A percentile compares a stretch with the other conserved stretches of the same genome.
Evolutionary conservation across 2,797 vertebrate species (phyloP).

Genomic region (Cossypha polioptera): DNA sequence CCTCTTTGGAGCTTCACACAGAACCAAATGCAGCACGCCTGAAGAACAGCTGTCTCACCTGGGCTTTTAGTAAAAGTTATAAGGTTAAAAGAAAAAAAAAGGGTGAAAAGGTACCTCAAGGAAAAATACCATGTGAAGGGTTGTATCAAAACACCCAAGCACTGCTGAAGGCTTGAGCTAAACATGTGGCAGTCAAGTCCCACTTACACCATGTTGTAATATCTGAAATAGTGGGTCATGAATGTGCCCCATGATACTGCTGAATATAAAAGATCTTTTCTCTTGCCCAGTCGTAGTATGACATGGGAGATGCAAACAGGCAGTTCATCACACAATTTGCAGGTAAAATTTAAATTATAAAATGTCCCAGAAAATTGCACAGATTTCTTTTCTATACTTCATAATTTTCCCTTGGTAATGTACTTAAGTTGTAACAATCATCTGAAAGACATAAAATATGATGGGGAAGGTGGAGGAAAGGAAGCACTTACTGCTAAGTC

Average conservation of each 20-base stretch:
- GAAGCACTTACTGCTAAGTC: neutral
- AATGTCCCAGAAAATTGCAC: neutral
- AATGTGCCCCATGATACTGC: neutral
- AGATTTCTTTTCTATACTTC: neutral
- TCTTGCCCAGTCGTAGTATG: neutral
- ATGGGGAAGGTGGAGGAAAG: neutral
- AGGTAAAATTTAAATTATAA: neutral
- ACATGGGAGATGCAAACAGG: neutral
- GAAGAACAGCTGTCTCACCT: neutral
- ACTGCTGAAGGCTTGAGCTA: neutral
- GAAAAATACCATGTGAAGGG: neutral
- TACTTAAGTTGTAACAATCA: neutral
- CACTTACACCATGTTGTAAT: neutral
- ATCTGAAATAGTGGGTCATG: neutral
- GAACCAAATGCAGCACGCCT: neutral
- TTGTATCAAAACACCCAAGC: neutral
- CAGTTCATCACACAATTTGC: neutral
- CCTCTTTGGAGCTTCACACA: neutral
- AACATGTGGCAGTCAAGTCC: neutral
- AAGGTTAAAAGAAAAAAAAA: neutral
- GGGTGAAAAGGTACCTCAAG: neutral
- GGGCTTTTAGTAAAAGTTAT: neutral
- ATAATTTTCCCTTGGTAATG: neutral
- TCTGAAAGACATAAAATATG: neutral
- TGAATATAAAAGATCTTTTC: neutral